Evolutionary conservation across 2,888 invertebrate species (phyloP).

Genomic region (Troides aeacus): DNA sequence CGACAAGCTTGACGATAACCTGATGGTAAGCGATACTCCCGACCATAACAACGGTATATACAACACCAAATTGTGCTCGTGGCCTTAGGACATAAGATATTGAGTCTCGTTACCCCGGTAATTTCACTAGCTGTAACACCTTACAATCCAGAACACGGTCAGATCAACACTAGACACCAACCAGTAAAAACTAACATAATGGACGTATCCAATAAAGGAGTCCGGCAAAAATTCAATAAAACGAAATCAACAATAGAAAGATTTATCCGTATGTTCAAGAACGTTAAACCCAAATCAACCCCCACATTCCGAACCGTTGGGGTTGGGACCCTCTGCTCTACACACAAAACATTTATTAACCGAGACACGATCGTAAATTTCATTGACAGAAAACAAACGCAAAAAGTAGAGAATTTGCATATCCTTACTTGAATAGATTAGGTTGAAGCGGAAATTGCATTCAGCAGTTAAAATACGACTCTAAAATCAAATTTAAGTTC

Average conservation of each 20-base stretch:
- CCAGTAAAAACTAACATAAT: not conserved
- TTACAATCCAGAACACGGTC: too few species aligned
- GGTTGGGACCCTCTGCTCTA: constrained; percentile 5
- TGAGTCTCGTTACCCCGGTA: too few species aligned
- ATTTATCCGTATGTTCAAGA: constrained; percentile 4
- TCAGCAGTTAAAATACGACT: too few species aligned
- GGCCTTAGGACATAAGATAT: too few species aligned
- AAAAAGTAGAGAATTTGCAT: not conserved
- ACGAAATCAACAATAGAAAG: not conserved
- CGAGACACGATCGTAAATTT: constrained; percentile 1
- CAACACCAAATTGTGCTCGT: too few species aligned
- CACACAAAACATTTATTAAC: constrained; percentile 6
- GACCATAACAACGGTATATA: too few species aligned
- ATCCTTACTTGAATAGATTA: not conserved
- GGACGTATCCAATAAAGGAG: not conserved
- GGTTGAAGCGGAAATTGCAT: not conserved
- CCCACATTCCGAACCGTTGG: constrained; percentile 6
- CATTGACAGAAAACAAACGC: not conserved
- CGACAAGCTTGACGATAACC: too few species aligned
- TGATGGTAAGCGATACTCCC: too few species aligned
- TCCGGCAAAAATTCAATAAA: constrained; percentile 1
- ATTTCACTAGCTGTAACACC: too few species aligned
- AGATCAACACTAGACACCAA: too few species aligned
- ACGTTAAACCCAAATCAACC: constrained; percentile 12
- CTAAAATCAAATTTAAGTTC: too few species aligned